These are phyloP conservation scores for Percina caprodes DNA, from an alignment of 2,113 vertebrate species.

Conservation along the genomic window DNA sequence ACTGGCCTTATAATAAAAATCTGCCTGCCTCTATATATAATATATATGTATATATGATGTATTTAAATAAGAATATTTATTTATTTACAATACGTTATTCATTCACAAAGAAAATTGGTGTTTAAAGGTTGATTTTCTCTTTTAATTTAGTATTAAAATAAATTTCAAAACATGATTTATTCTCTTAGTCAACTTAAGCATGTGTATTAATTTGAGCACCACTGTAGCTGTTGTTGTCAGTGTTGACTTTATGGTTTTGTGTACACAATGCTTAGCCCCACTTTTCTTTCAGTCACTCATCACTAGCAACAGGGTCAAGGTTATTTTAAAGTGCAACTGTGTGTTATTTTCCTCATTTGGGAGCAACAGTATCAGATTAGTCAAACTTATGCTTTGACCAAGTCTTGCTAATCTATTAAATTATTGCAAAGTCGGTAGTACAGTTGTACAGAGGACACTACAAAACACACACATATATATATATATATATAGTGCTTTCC, in stretches of 20 bases:
- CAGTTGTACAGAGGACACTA: background rate
- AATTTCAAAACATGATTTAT: no score
- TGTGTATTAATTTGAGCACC: no score
- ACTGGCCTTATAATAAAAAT: no score
- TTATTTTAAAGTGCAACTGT: constrained; percentile 8
- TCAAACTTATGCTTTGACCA: background rate
- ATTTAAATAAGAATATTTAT: no score
- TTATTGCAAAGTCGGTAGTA: background rate
- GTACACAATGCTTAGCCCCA: constrained; percentile 43
- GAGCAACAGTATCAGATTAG: background rate
- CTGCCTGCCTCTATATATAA: no score
- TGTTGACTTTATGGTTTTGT: constrained; percentile 70
- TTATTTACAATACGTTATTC: no score
- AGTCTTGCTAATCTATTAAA: background rate
- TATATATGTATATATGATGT: no score
- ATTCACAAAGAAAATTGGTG: no score
- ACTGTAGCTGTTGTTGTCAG: constrained; percentile 59
- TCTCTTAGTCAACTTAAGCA: no score
- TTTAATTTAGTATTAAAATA: no score
- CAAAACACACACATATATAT: background rate
- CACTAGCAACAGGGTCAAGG: constrained; percentile 39
- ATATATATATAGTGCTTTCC: background rate
- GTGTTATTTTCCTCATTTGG: background rate
- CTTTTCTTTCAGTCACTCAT: constrained; percentile 37
- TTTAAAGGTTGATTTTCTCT: no score